These are phyloP conservation scores for Philereme transversata DNA, from an alignment of 2,888 invertebrate genomes.

Conservation along the genomic window DNA sequence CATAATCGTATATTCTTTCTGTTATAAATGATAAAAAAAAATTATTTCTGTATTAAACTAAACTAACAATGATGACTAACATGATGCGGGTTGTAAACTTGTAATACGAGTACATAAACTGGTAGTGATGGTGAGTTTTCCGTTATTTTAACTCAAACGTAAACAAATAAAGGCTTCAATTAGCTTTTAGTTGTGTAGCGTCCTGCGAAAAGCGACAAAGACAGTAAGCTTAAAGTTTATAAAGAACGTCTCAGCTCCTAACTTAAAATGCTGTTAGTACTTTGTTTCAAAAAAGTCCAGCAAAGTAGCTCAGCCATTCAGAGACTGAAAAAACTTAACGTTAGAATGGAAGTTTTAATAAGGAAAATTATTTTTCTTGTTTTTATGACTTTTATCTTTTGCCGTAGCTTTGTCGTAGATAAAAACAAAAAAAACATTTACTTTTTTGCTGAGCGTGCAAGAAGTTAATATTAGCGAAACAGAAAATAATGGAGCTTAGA, in stretches of 20 bases:
- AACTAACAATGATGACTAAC: too few species aligned
- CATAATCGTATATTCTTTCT: too few species aligned
- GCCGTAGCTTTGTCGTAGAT: background rate
- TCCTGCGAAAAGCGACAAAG: slow-evolving; percentile 18
- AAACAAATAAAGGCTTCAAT: slow-evolving; percentile 1
- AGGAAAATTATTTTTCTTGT: slow-evolving; percentile 51
- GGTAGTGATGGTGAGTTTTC: background rate
- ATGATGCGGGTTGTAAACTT: too few species aligned
- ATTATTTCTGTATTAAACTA: too few species aligned
- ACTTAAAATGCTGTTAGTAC: slow-evolving; percentile 53
- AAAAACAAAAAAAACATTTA: too few species aligned
- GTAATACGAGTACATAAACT: too few species aligned
- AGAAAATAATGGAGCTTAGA: too few species aligned
- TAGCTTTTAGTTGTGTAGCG: slow-evolving; percentile 12
- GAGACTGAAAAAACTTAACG: slow-evolving; percentile 51
- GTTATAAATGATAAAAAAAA: too few species aligned
- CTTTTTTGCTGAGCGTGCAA: too few species aligned
- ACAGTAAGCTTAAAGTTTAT: slow-evolving; percentile 35
- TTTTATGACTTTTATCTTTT: slow-evolving; percentile 25
- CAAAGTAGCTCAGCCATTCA: slow-evolving; percentile 49
- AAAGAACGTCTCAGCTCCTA: slow-evolving; percentile 49
- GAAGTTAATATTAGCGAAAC: too few species aligned
- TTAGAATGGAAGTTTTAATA: slow-evolving; percentile 54
- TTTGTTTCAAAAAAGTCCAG: slow-evolving; percentile 56
- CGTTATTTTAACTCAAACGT: background rate